Evolutionary conservation across 2,113 vertebrate genomes (phyloP).

Genomic region (Triplophysa tibetana): DNA sequence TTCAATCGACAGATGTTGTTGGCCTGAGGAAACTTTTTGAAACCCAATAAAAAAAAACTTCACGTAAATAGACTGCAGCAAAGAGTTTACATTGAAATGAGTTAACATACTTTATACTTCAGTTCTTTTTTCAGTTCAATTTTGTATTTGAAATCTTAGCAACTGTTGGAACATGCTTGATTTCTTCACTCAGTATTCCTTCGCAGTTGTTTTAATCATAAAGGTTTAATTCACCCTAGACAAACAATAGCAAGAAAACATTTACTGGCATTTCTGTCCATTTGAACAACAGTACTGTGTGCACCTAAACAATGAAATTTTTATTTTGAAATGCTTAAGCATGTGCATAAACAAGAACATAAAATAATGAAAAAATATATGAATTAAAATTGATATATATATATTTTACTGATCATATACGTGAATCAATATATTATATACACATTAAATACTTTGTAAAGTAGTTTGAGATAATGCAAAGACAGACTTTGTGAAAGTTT

Average conservation of each 20-base stretch:
- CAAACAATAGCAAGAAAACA: constrained; percentile 1
- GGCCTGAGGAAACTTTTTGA: constrained; percentile 52
- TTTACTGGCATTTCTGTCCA: neutral
- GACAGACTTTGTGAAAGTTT: neutral
- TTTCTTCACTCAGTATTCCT: constrained; percentile 32
- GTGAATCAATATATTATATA: no score
- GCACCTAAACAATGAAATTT: no score
- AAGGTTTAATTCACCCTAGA: constrained; percentile 50
- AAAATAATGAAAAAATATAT: neutral
- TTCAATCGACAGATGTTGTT: constrained; percentile 61
- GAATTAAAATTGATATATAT: no score
- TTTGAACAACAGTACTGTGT: neutral
- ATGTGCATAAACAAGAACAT: neutral
- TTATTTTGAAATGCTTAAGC: neutral
- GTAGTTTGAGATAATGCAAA: neutral
- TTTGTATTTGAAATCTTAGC: no score
- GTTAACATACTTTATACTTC: no score
- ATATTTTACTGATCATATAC: no score
- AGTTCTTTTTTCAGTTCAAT: no score
- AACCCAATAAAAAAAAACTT: neutral
- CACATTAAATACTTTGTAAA: neutral
- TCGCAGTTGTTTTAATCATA: constrained; percentile 56
- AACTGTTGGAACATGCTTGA: constrained; percentile 53
- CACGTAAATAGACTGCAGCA: constrained; percentile 7
- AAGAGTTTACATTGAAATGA: no score